phyloP scores from a whole-genome alignment of 2,888 invertebrate genomes.

The Hyposoter dolosus region DNA sequence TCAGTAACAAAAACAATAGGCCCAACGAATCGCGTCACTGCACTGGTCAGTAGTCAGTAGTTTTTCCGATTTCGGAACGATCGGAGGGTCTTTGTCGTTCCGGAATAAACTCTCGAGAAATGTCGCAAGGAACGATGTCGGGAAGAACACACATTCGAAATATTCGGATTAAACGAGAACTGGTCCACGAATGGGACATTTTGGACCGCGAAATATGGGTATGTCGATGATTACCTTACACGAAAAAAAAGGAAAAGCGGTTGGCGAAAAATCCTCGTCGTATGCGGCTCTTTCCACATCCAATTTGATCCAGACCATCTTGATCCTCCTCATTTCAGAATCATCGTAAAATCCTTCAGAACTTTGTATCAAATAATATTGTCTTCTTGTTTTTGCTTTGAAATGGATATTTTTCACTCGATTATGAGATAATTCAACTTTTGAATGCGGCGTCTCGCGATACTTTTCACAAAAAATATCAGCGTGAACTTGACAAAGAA shows the following conservation, averaged over 20 bases:
- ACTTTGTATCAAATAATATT: conserved; percentile 1
- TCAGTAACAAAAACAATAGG: conserved; percentile 4
- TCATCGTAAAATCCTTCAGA: conserved; percentile 23
- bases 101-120: conserved; percentile 11
- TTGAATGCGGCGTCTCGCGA: neutral
- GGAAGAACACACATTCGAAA: conserved; percentile 70
- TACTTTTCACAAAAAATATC: neutral
- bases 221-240: conserved; percentile 64
- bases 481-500: neutral
- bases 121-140: conserved; percentile 49
- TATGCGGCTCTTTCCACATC: conserved; percentile 22
- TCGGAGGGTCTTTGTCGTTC: conserved; percentile 7
- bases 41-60: conserved; percentile 39
- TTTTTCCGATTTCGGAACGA: conserved; percentile 26
- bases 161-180: conserved; percentile 72
- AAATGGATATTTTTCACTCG: neutral
- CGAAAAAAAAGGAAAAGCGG: conserved; percentile 25
- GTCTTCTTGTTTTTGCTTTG: neutral
- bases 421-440: conserved; percentile 3
- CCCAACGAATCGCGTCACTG: neutral
- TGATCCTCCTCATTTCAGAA: conserved; percentile 2
- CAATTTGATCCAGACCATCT: conserved; percentile 31
- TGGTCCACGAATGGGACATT: conserved; percentile 79
- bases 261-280: neutral
- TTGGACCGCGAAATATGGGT: conserved; percentile 80